A percentile compares a stretch with the other conserved stretches of the same genome.
These are phyloP conservation scores for Chlorocebus sabaeus DNA, from an alignment of 2,113 vertebrate species.

Conservation along the genomic window DNA sequence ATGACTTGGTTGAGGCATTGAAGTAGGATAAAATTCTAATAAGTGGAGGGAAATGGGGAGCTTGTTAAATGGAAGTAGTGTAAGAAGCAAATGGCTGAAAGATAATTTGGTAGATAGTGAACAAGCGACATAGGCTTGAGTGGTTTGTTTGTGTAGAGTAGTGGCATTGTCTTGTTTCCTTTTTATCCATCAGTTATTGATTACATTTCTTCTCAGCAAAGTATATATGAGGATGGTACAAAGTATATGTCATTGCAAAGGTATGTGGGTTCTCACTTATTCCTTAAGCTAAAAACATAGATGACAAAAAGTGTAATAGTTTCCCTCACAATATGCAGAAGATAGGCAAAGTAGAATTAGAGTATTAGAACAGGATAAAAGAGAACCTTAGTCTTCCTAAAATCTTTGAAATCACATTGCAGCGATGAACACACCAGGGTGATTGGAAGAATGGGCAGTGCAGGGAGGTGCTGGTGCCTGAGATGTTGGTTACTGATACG, in stretches of 20 bases:
- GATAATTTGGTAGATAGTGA: background rate
- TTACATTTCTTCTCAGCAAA: background rate
- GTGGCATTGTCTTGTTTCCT: background rate
- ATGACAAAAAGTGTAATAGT: background rate
- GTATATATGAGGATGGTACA: background rate
- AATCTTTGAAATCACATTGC: background rate
- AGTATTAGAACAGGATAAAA: background rate
- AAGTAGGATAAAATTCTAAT: background rate
- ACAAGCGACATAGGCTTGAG: background rate
- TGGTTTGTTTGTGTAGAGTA: background rate
- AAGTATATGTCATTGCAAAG: background rate
- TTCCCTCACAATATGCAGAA: background rate
- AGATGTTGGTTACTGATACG: background rate
- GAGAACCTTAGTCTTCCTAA: background rate
- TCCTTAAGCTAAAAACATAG: background rate
- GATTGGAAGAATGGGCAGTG: background rate
- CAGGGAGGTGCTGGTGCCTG: background rate
- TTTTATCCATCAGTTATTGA: background rate
- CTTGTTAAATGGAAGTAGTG: background rate
- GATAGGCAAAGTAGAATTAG: background rate
- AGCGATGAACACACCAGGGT: background rate
- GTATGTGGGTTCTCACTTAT: background rate
- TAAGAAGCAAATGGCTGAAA: background rate
- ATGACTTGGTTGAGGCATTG: background rate
- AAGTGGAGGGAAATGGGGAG: background rate